Evolutionary conservation across 2,113 vertebrate genomes (phyloP).

Genomic region (Chinchilla lanigera): DNA sequence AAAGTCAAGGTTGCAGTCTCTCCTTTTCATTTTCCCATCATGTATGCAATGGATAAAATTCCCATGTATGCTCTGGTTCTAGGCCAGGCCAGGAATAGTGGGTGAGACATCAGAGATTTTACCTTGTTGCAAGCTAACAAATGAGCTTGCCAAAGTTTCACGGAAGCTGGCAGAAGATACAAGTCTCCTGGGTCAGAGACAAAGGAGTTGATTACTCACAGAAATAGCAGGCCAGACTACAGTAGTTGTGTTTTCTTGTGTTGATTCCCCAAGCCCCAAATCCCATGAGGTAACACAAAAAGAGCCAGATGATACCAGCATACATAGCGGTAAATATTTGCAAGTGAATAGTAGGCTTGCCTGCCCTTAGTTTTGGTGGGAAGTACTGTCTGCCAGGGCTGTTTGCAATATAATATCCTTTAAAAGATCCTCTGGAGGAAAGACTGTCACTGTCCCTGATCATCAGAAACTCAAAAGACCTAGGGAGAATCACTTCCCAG

Average conservation of each 20-base stretch:
- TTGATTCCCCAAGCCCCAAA: neutral
- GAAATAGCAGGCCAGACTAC: neutral
- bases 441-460: neutral
- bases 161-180: neutral
- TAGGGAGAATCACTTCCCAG: neutral
- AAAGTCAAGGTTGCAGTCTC: neutral
- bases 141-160: neutral
- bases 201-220: neutral
- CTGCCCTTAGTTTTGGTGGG: neutral
- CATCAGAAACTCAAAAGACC: neutral
- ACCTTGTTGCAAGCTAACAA: neutral
- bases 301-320: neutral
- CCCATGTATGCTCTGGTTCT: neutral
- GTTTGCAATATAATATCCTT: neutral
- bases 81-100: neutral
- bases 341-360: neutral
- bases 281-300: neutral
- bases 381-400: neutral
- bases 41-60: rapidly evolving
- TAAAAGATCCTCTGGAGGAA: neutral
- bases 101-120: neutral
- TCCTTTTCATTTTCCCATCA: neutral
- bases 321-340: neutral
- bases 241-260: neutral
- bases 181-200: neutral